Base-by-base conservation (phyloP, 2,113 vertebrate genomes). In the Megaceryle torquata region DNA sequence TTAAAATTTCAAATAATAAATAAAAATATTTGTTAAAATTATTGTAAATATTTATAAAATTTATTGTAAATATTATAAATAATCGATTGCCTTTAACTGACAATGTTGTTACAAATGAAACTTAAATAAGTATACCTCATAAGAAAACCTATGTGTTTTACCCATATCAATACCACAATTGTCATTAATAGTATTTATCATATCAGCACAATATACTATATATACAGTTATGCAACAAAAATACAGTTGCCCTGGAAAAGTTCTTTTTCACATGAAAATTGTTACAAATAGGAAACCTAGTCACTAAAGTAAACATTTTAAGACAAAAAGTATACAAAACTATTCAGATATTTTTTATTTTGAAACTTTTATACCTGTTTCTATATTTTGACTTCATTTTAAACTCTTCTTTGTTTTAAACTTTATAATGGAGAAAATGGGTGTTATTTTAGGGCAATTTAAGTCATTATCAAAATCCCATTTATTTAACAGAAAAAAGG, bases 161-260 rank as follows among this genome's bases (percentile, higher is more conserved):
- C 44, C 50, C 15, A 87, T 22, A 89, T 54, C 46, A 91, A 86
- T 88, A 96, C 87, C 85, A 33, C 60, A 94, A 93, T 91, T 95
- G 46, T 89, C 91, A 86, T 67, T 37, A 82, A 79, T 59, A 87
- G 93, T 4, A 95, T 97, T 97, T 96, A 86, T 95, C 92, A 87
- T 94, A 15, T 85, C 95, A 95, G 69, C 41, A 29, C 86, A 88
- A 85, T 93, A 86, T 84, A 79, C 37, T 85, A 74, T 54, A 89
- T 82, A 50, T 56, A 88, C 8, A 90, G 79, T 91, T 94, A 86
- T 13, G 61, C 48, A 95, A 82, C 20, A 84, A 25, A 63, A 92
- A 46, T 87, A 86, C 79, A 93, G 95, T 96, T 94, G 96, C 83
- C 33, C 35, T 84, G 48, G n/a, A 46, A 95, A 93, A 92, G 88